A percentile compares a stretch with the other conserved stretches of the same genome.
Conservation (phyloP, 2,888 invertebrate genomes). For the Mythimna loreyi region DNA sequence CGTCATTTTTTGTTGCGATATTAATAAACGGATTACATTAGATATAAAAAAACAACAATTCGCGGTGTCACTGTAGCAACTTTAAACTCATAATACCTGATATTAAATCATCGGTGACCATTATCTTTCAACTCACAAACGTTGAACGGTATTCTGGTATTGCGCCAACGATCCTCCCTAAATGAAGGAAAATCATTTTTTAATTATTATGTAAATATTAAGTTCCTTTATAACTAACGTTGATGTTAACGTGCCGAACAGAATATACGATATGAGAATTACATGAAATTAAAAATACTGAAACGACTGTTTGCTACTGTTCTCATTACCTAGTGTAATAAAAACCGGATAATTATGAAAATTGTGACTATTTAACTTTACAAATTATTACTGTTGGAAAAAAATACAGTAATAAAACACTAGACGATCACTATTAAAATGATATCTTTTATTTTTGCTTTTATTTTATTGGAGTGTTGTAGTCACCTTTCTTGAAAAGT, state of each 20-base stretch:
- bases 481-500: no score
- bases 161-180: slow-evolving; percentile 89
- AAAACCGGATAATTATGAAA: slow-evolving; percentile 25
- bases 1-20: no score
- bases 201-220: slow-evolving; percentile 22
- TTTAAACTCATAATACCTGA: slow-evolving; percentile 65
- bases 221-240: slow-evolving; percentile 7
- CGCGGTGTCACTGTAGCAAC: slow-evolving; percentile 57
- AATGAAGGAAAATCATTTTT: slow-evolving; percentile 72
- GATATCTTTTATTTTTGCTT: slow-evolving; percentile 1
- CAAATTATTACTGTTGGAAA: slow-evolving; percentile 29
- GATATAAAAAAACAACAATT: slow-evolving; percentile 54
- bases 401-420: slow-evolving; percentile 19
- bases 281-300: slow-evolving; percentile 24
- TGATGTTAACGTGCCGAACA: slow-evolving; percentile 10
- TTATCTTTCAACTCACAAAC: slow-evolving; percentile 77
- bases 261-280: slow-evolving; percentile 7
- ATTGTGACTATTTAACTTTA: slow-evolving; percentile 25
- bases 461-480: no score
- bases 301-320: slow-evolving; percentile 31
- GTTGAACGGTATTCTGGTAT: slow-evolving; percentile 79
- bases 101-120: slow-evolving; percentile 62
- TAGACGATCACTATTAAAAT: slow-evolving; percentile 9
- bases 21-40: slow-evolving; percentile 37
- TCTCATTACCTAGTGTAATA: slow-evolving; percentile 45